Evolutionary conservation across 2,888 invertebrate species (phyloP).

Genomic region (Campoplex capitator): DNA sequence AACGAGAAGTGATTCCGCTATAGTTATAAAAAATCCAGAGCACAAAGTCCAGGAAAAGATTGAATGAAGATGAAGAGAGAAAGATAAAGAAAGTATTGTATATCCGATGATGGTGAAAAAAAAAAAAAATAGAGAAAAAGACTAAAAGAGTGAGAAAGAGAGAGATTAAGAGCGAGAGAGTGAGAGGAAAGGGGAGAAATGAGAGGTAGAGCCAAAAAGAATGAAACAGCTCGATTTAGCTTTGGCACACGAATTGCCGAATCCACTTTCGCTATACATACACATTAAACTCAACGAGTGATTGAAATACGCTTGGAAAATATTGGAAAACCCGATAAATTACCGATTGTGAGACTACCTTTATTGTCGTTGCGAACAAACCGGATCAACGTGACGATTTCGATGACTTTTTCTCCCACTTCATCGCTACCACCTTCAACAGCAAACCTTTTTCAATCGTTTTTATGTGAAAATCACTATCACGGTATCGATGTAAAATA

Average conservation of each 20-base stretch:
- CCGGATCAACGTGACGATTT: background rate
- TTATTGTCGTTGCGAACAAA: conserved; percentile 73
- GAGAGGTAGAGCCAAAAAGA: conserved; percentile 29
- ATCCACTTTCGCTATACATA: conserved; percentile 58
- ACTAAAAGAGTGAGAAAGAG: conserved; percentile 19
- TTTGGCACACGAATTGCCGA: conserved; percentile 73
- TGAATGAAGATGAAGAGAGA: conserved; percentile 51
- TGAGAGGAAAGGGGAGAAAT: conserved; percentile 16
- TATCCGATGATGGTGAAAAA: conserved; percentile 35
- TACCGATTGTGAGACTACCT: conserved; percentile 70
- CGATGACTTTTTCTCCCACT: background rate
- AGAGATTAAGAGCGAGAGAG: conserved; percentile 40
- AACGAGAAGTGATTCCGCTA: conserved; percentile 30
- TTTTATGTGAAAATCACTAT: background rate
- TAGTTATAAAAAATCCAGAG: conserved; percentile 22
- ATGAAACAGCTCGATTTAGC: conserved; percentile 74
- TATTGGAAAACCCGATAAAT: conserved; percentile 76
- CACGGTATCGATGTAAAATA: background rate
- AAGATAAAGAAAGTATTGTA: conserved; percentile 35
- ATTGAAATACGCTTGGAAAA: conserved; percentile 77
- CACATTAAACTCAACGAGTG: conserved; percentile 75
- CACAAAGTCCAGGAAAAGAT: conserved; percentile 41
- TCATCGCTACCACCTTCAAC: background rate
- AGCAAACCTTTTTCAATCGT: background rate
- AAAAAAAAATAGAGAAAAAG: conserved; percentile 6